Base-by-base conservation (phyloP, 2,113 vertebrate species). In the Hyperopisus bebe region DNA sequence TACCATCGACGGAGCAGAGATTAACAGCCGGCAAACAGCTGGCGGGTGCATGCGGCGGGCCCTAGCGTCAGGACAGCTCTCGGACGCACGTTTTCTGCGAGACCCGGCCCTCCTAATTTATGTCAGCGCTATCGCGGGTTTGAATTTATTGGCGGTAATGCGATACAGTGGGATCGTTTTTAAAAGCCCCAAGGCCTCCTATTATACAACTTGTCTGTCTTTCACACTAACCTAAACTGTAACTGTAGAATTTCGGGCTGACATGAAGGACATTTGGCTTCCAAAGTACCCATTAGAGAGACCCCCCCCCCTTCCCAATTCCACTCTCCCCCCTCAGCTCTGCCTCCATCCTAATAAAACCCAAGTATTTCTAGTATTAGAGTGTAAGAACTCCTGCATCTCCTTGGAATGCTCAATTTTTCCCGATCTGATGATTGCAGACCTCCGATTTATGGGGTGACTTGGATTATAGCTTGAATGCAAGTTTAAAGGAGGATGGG, bases 171-270 rank as follows among this genome's bases (percentile, higher is more conserved):
- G 91, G 92, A 93, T 93, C 91, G 90, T 90, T 90, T 93, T 91
- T 91, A 93, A 93, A 92, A 92, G 90, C 90, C 92, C 91, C 74
- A 89, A 89, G 90, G 92, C 90, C 90, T 90, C 90, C 53, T 93
- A 92, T 92, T 92, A 93, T 92, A 91, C 91, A 92, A 92, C 93
- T 89, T 93, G 91, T 94, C 92, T 90, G 92, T 93, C 93, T 93
- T 92, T 93, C 91, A 92, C 92, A 92, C 92, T 91, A 92, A 91
- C 90, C 84, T 92, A 89, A 91, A 94, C 91, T 92, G 93, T 93
- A 93, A 92, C 91, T 90, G 90, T 91, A 93, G 92, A 92, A 89
- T 91, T 91, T 89, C 19, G 90, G 27, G 93, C 91, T 91, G 91
- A 93, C 91, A 89, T 91, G 88, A 93, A 93, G 92, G 90, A 92